Conservation (phyloP, 2,888 invertebrate species). For the Thelaira solivaga region DNA sequence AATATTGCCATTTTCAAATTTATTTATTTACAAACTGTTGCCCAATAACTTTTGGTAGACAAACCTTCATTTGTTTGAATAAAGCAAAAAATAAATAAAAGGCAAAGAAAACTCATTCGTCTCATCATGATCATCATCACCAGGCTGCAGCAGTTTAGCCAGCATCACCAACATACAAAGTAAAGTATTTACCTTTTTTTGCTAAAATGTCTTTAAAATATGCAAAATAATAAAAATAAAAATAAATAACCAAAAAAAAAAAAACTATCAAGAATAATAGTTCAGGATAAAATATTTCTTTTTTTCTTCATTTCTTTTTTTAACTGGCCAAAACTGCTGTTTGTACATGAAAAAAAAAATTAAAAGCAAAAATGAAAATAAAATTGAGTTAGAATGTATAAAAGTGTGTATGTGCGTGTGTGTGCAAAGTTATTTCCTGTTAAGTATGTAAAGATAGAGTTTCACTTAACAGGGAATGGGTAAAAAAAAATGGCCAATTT, state of each 20-base stretch:
- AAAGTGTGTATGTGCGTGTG: not conserved
- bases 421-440: conserved; percentile 2
- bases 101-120: not conserved
- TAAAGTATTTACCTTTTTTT: conserved; percentile 34
- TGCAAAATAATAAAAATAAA: conserved; percentile 14
- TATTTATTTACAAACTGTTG: conserved; percentile 30
- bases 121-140: not conserved
- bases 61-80: not conserved
- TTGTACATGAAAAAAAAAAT: not conserved
- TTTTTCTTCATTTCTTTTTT: conserved; percentile 11
- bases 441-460: not conserved
- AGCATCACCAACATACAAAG: not conserved
- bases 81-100: not conserved
- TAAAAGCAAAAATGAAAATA: conserved; percentile 20
- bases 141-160: no score
- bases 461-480: not conserved
- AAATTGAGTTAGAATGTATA: conserved; percentile 35
- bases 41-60: conserved; percentile 17
- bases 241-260: not conserved
- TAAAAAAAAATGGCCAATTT: no score
- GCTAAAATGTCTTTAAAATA: conserved; percentile 16
- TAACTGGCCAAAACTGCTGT: conserved; percentile 25
- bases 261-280: conserved; percentile 29
- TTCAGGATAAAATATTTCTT: not conserved
- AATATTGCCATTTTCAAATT: conserved; percentile 55